phyloP scores from a whole-genome alignment of 2,797 vertebrate species.

The Neomorphus geoffroyi region DNA sequence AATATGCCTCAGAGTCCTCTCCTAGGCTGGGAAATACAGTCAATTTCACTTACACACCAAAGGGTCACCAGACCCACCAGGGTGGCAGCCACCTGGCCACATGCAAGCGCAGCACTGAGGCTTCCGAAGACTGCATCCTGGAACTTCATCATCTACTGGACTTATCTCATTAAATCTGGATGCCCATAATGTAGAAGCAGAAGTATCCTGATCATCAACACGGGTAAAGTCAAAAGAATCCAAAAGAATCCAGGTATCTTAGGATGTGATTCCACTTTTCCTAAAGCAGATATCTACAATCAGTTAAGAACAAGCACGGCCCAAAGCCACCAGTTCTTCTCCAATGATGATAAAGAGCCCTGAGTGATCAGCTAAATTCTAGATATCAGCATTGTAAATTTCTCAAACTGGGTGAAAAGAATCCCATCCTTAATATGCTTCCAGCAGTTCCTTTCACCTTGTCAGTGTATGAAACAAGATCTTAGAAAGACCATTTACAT shows the following conservation, averaged over 20 bases:
- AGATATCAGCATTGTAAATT: background rate
- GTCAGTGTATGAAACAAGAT: background rate
- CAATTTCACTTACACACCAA: background rate
- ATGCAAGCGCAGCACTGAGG: rapidly evolving
- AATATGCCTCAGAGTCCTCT: background rate
- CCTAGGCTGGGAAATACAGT: background rate
- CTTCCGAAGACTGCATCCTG: background rate
- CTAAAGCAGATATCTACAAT: background rate
- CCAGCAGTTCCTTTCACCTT: background rate
- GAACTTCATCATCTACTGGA: background rate
- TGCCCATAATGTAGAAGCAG: background rate
- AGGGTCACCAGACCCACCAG: background rate
- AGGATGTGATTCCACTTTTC: background rate
- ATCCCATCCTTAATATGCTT: background rate
- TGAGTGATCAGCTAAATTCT: background rate
- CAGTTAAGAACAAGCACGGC: background rate
- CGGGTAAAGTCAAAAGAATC: background rate
- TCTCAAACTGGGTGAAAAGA: background rate
- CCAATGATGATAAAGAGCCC: background rate
- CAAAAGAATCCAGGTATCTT: background rate
- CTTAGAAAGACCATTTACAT: background rate
- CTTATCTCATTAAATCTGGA: background rate
- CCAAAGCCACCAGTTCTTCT: background rate
- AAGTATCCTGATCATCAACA: background rate
- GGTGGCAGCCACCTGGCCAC: background rate